Evolutionary conservation across 2,888 invertebrate species (phyloP), one percentile per base, ranked within the genome.

Genomic region (Trissolcus japonicus): DNA sequence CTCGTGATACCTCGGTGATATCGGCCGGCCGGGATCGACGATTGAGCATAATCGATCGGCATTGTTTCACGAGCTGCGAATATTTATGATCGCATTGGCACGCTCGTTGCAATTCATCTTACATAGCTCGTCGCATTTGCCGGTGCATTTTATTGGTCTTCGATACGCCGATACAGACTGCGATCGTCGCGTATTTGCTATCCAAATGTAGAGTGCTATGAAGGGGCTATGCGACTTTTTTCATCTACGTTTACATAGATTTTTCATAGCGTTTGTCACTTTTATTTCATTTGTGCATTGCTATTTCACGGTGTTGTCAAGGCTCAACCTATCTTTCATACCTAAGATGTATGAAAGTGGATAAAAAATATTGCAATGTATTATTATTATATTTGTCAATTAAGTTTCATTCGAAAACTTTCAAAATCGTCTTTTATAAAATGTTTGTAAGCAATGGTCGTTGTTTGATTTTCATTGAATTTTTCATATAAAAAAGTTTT

Each of bases 1-100:
- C 80, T 80, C 67, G 77, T 63, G 65, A 82, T 81, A 79, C 62
- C 62, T 35, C 61, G 73, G 43, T 40, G 50, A 67, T 66, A 71
- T 72, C 72, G 56, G 65, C 56, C 59, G 46, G 46, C 54, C 72
- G 54, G 75, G 48, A 72, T 72, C 65, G 65, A 65, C 72, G 60
- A 73, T 73, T 59, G 63, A 50, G 65, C 60, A 73, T 60, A 66
- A 66, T 66, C 73, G 73, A 66, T 66, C 60, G 50, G 43, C 68
- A 67, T 75, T 69, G 75, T 75, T 75, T 69, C 63, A 66, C 54
- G 56, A 25, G 40, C 35, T 57, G 63, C 68, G 68, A 68, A 75
- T 68, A 75, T 75, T 75, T 75, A 68, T 68, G 29, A 68, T 67
- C 62, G 62, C 55, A 63, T 68, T 68, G 67, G 68, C 53, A 62